Conservation (phyloP, 2,113 vertebrate genomes). For the Tamias sibiricus region DNA sequence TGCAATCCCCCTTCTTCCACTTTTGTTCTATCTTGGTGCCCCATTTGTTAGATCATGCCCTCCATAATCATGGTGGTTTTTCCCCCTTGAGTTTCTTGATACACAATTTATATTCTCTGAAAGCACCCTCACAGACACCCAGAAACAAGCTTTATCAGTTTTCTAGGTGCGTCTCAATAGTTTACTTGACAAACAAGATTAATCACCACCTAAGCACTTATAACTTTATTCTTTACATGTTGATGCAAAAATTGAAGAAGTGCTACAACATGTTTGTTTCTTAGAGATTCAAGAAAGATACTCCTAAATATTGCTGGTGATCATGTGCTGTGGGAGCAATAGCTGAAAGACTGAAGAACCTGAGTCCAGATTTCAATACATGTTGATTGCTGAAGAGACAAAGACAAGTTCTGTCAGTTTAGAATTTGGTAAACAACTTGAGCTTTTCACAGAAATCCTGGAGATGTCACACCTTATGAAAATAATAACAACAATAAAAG, state of each 20-base stretch:
- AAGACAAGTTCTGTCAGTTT: not conserved
- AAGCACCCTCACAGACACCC: not conserved
- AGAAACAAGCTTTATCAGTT: not conserved
- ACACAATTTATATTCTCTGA: not conserved
- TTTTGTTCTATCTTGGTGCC: not conserved
- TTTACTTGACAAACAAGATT: not conserved
- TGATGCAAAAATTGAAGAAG: not conserved
- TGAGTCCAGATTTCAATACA: not conserved
- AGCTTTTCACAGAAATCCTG: not conserved
- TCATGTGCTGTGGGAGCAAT: not conserved
- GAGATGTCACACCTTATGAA: not conserved
- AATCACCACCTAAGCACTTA: not conserved
- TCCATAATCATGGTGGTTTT: not conserved
- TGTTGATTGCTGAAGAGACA: not conserved
- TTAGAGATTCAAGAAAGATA: not conserved
- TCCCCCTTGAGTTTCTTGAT: no score
- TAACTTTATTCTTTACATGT: not conserved
- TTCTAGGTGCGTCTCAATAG: not conserved
- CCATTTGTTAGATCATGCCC: no score
- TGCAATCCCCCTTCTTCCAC: not conserved
- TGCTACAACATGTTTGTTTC: not conserved
- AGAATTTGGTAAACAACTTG: not conserved
- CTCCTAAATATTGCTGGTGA: not conserved
- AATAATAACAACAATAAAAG: not conserved
- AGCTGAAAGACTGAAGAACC: not conserved